phyloP scores from a whole-genome alignment of 2,888 invertebrate genomes.

The Athalia circularis region DNA sequence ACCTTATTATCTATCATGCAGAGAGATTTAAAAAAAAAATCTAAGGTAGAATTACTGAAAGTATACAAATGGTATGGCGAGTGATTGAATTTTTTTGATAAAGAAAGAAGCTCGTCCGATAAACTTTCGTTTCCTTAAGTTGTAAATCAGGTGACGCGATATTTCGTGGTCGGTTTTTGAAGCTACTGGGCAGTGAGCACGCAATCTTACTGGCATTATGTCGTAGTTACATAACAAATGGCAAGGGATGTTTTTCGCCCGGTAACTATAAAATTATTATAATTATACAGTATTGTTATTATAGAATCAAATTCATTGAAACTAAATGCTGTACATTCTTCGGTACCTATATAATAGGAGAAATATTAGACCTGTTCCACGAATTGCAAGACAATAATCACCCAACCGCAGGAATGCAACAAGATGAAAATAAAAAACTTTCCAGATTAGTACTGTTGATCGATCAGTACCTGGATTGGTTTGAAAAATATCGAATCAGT shows the following conservation, averaged over 20 bases:
- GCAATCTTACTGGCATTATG: slow-evolving; percentile 52
- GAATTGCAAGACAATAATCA: slow-evolving; percentile 44
- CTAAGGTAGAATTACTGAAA: slow-evolving; percentile 9
- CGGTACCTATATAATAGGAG: background rate
- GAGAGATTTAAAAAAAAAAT: too few species aligned
- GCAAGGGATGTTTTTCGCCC: slow-evolving; percentile 48
- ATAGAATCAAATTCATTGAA: too few species aligned
- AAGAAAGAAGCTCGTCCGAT: background rate
- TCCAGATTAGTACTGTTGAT: slow-evolving; percentile 52
- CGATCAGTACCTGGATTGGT: slow-evolving; percentile 54
- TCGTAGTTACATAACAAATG: slow-evolving; percentile 49
- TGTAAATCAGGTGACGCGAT: slow-evolving; percentile 40
- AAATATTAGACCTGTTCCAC: slow-evolving; percentile 52
- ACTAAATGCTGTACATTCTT: background rate
- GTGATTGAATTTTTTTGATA: background rate
- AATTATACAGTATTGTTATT: too few species aligned
- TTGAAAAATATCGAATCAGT: slow-evolving; percentile 49
- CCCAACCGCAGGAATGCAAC: slow-evolving; percentile 19
- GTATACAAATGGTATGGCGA: background rate
- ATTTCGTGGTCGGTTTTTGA: slow-evolving; percentile 51
- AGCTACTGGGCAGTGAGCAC: slow-evolving; percentile 51
- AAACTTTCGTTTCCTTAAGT: background rate
- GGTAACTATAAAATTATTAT: slow-evolving; percentile 30
- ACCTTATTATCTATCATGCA: too few species aligned
- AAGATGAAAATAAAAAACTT: slow-evolving; percentile 50